Conservation (phyloP, 1,140 invertebrate species). For the Drosophila kohkoa region DNA sequence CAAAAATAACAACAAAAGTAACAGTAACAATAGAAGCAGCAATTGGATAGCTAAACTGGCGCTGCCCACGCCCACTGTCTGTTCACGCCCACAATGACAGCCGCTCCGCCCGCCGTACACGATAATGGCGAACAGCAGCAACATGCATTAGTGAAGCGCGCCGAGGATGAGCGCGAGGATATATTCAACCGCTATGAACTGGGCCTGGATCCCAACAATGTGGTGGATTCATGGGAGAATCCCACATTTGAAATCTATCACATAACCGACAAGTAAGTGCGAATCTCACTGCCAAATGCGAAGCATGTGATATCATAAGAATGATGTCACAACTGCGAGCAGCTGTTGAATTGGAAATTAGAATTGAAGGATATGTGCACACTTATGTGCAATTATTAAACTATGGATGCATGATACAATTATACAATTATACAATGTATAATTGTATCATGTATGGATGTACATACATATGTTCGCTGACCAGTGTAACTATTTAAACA, state of each 20-base stretch:
- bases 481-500: too few relatives aligned
- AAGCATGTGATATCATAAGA: constrained; percentile 8
- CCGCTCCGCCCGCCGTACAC: constrained; percentile 46
- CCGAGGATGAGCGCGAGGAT: constrained; percentile 95
- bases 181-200: constrained; percentile 97
- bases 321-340: constrained; percentile 30
- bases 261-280: constrained; percentile 91
- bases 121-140: constrained; percentile 76
- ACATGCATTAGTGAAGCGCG: constrained; percentile 89
- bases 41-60: constrained; percentile 47
- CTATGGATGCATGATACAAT: too few relatives aligned
- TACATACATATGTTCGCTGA: too few relatives aligned
- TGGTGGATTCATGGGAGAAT: constrained; percentile 99
- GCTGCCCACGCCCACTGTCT: constrained; percentile 26
- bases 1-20: constrained; percentile 1
- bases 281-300: background rate
- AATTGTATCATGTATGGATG: too few relatives aligned
- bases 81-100: constrained; percentile 51
- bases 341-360: constrained; percentile 5
- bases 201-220: constrained; percentile 94
- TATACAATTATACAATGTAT: too few relatives aligned
- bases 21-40: constrained; percentile 19
- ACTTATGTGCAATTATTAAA: background rate
- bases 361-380: background rate
- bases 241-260: constrained; percentile 97